Base-by-base conservation (phyloP, 2,888 invertebrate genomes). In the Nomada fucata region DNA sequence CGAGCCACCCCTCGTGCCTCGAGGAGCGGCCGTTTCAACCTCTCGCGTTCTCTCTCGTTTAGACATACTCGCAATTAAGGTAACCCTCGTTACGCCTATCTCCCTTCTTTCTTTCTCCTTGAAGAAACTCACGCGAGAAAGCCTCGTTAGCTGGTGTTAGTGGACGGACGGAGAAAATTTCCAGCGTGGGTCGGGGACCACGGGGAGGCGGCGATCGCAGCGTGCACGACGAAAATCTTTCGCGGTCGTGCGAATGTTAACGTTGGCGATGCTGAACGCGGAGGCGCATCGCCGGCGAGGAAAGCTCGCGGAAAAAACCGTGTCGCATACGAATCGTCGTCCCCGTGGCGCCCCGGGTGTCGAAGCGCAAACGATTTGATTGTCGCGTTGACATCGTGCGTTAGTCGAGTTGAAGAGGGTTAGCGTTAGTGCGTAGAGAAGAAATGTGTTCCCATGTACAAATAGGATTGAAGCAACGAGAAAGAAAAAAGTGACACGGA, bases 1-100 rank as follows among this genome's bases (percentile, higher is more conserved):
- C 86, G 81, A 88, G 72, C 85, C 76, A 87, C 86, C 87, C 89
- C 85, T 88, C 85, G 82, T 84, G 78, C 83, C 85, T 78, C 87
- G 85, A 86, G 79, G 88, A 88, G 87, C 81, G 87, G 78, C 82
- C 78, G 86, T 83, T 74, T 83, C 36, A 47, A 61, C 57, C 61
- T 50, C 71, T 61, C 79, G 53, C 81, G 11, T 50, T 59, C 29
- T 69, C 68, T 68, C 68, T 20, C 23, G 82, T 82, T 80, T 84
- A 82, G 72, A 74, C 88, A 81, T 86, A 85, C 76, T 88, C 82
- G 82, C 85, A 81, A 85, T 86, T 85, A 78, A 86, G 68, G 76
- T 79, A 36, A 79, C 85, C 86, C 78, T 86, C 85, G 82, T 87
- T 83, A 81, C 83, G 78, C 74, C 85, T 70, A 75, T 79, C 76